Percentiles rank a stretch among this genome's conserved stretches.
Evolutionary conservation across 1,140 invertebrate genomes (phyloP).

Genomic region (Zaprionus tsacasi): DNA sequence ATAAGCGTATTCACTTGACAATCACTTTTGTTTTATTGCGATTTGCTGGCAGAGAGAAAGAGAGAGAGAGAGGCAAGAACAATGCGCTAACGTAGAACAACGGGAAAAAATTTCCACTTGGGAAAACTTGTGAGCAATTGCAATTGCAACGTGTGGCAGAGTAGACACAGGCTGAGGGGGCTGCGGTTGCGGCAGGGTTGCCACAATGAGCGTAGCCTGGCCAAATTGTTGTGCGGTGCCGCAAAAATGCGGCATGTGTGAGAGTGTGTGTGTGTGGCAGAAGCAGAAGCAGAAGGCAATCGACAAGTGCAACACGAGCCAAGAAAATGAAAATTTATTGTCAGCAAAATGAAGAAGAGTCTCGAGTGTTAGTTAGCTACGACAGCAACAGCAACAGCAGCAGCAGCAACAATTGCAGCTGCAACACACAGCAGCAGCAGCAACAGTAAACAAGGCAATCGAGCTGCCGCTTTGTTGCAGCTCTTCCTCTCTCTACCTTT

Average conservation of each 20-base stretch:
- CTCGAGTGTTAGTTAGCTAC: slow-evolving; percentile 40
- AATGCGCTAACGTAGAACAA: slow-evolving; percentile 54
- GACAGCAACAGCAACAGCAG: slow-evolving; percentile 3
- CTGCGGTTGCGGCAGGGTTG: slow-evolving; percentile 17
- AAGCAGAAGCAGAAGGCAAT: slow-evolving; percentile 58
- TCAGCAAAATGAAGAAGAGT: slow-evolving; percentile 80
- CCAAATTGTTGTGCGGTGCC: slow-evolving; percentile 82
- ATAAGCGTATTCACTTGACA: slow-evolving; percentile 80
- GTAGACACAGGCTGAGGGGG: slow-evolving; percentile 1
- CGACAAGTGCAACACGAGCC: slow-evolving; percentile 63
- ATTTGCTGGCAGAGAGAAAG: slow-evolving; percentile 47
- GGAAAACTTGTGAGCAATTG: slow-evolving; percentile 83
- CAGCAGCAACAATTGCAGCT: slow-evolving; percentile 16
- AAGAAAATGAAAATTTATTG: slow-evolving; percentile 84
- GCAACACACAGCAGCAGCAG: background rate
- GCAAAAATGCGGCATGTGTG: slow-evolving; percentile 70
- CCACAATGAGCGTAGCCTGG: slow-evolving; percentile 74
- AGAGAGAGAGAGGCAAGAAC: slow-evolving; percentile 35
- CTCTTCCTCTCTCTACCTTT: slow-evolving; percentile 2
- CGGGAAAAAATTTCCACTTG: slow-evolving; percentile 76
- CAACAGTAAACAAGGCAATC: slow-evolving; percentile 44
- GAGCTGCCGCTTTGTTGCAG: slow-evolving; percentile 40
- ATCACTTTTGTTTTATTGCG: slow-evolving; percentile 82
- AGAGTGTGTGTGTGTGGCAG: background rate
- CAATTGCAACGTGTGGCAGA: slow-evolving; percentile 63